Evolutionary conservation across 2,888 invertebrate genomes (phyloP).

Genomic region (Sinotaia quadrata): DNA sequence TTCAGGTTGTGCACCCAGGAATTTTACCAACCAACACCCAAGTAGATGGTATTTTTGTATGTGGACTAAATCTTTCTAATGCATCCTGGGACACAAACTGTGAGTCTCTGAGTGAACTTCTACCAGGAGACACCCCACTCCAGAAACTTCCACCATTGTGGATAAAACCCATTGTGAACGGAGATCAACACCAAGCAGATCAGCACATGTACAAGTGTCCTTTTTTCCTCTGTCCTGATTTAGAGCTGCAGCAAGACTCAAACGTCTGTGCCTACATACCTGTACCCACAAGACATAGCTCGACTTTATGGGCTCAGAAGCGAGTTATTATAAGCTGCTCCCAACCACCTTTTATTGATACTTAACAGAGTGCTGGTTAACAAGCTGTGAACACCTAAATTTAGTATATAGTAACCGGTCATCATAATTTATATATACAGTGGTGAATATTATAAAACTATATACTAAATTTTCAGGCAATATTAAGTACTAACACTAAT

Average conservation of each 20-base stretch:
- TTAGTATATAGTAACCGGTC: too few species aligned
- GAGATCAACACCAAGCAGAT: not conserved
- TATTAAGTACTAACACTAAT: too few species aligned
- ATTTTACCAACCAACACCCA: constrained; percentile 52
- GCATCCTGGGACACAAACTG: constrained; percentile 63
- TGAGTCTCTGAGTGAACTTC: constrained; percentile 47
- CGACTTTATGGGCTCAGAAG: constrained; percentile 53
- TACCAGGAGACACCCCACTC: constrained; percentile 39
- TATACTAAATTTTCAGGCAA: too few species aligned
- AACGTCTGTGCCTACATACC: constrained; percentile 52
- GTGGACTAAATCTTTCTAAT: constrained; percentile 59
- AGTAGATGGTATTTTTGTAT: constrained; percentile 58
- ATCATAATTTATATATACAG: too few species aligned
- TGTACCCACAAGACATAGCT: constrained; percentile 47
- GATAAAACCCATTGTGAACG: constrained; percentile 49
- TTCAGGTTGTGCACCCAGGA: constrained; percentile 63
- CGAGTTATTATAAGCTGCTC: constrained; percentile 35
- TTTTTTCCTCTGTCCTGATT: constrained; percentile 48
- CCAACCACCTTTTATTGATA: not conserved
- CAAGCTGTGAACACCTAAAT: too few species aligned
- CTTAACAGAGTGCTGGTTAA: too few species aligned
- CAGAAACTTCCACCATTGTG: constrained; percentile 60
- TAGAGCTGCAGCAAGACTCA: constrained; percentile 44
- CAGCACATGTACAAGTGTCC: constrained; percentile 51
- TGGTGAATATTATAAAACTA: too few species aligned